Percentiles rank a stretch among this genome's conserved stretches.
Conservation (phyloP, 1,140 invertebrate genomes). For the Littorina saxatilis region DNA sequence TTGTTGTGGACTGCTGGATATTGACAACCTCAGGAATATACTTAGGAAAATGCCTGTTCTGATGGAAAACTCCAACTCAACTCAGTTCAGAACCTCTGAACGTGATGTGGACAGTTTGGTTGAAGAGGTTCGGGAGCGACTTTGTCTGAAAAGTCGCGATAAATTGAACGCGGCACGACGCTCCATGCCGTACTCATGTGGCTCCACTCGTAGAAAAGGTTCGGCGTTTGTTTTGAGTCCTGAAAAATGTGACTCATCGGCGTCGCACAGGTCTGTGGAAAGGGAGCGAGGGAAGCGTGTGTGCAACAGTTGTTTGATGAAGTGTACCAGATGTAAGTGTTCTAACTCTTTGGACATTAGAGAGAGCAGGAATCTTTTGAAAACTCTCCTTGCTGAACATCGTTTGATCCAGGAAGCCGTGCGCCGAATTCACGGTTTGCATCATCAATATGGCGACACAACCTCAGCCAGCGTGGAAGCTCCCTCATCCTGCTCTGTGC, state of each 20-base stretch:
- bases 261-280: background rate
- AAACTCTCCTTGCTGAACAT: constrained; percentile 53
- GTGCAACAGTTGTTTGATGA: background rate
- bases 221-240: constrained; percentile 23
- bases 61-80: constrained; percentile 9
- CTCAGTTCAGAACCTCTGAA: constrained; percentile 8
- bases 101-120: constrained; percentile 45
- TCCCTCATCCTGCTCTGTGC: background rate
- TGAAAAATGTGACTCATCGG: background rate
- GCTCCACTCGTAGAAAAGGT: background rate
- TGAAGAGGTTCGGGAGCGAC: constrained; percentile 43
- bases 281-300: background rate
- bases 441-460: constrained; percentile 25
- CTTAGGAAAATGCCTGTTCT: constrained; percentile 35
- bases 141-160: constrained; percentile 48
- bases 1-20: constrained; percentile 1
- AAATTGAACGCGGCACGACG: constrained; percentile 38
- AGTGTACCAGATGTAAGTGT: background rate
- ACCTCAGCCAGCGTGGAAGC: background rate
- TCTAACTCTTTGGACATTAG: background rate
- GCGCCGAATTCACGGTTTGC: constrained; percentile 40
- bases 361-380: constrained; percentile 24
- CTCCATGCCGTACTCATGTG: constrained; percentile 15
- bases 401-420: constrained; percentile 59
- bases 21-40: background rate